phyloP scores from a whole-genome alignment of 2,888 invertebrate species.

The Chrysolina haemoptera region DNA sequence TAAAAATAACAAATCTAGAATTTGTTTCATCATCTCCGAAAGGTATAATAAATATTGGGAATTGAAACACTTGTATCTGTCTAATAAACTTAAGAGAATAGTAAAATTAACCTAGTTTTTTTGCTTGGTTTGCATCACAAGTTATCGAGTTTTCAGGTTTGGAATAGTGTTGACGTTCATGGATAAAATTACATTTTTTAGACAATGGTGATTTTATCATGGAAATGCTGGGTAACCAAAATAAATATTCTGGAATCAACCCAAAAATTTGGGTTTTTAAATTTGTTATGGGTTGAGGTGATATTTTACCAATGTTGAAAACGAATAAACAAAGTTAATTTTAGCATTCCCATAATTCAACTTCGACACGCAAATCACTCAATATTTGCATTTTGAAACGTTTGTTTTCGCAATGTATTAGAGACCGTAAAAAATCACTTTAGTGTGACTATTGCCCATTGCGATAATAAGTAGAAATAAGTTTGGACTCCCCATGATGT shows the following conservation, averaged over 20 bases:
- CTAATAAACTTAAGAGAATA: not conserved
- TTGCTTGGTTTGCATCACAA: not conserved
- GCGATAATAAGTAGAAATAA: no score
- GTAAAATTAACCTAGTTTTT: not conserved
- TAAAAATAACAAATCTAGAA: not conserved
- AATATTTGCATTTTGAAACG: not conserved
- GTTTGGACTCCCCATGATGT: no score
- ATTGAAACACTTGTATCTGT: not conserved
- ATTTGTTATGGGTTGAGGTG: not conserved
- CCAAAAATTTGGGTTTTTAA: no score
- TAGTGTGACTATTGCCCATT: no score
- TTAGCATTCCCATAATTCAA: not conserved
- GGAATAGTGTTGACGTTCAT: not conserved
- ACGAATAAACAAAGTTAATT: not conserved
- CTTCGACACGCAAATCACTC: not conserved
- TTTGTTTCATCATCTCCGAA: no score
- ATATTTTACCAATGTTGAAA: not conserved
- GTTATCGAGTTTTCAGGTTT: not conserved
- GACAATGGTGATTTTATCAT: not conserved
- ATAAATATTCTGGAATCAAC: not conserved
- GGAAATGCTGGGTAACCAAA: no score
- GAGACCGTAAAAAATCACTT: no score
- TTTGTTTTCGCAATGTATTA: no score
- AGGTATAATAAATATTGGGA: not conserved
- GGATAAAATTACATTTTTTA: not conserved